A percentile compares a stretch with the other conserved stretches of the same genome.
Evolutionary conservation across 2,113 vertebrate species (phyloP).

Genomic region (Mus musculus): GRCm39 chr4:54512501-54513000

Average conservation of each 20-base stretch:
- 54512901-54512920: not conserved
- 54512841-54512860: not conserved
- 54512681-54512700: not conserved
- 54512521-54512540: not conserved
- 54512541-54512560: not conserved
- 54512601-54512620: not conserved
- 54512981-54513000: not conserved
- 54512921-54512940: not conserved
- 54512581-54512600: not conserved
- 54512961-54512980: not conserved
- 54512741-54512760: not conserved
- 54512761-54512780: not conserved
- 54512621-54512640: not conserved
- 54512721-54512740: not conserved
- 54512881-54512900: not conserved
- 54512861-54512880: not conserved
- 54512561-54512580: not conserved
- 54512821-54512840: not conserved
- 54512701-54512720: not conserved
- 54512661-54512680: not conserved
- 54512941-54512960: not conserved
- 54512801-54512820: not conserved
- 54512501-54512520: not conserved
- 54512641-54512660: not conserved
- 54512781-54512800: not conserved